Evolutionary conservation across 2,888 invertebrate genomes (phyloP).

Genomic region (Xestobium rufovillosum): DNA sequence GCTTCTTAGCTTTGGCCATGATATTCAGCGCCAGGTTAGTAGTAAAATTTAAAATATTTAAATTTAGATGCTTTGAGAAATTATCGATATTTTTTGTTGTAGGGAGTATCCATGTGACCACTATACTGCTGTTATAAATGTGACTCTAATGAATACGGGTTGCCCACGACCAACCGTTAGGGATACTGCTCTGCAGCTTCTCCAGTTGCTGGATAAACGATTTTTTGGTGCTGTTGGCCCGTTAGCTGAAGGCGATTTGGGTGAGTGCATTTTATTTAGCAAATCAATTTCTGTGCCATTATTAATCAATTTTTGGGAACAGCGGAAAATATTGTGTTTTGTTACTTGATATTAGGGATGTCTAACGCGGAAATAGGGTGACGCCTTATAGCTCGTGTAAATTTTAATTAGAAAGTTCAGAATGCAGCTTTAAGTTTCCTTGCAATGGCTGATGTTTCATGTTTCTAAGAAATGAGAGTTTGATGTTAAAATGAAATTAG

Average conservation of each 20-base stretch:
- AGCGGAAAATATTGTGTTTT: too few species aligned
- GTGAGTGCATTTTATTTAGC: slow-evolving; percentile 50
- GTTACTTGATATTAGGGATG: too few species aligned
- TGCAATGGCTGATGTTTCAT: too few species aligned
- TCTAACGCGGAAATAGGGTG: too few species aligned
- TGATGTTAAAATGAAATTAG: too few species aligned
- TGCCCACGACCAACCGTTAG: slow-evolving; percentile 88
- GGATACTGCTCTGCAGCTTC: slow-evolving; percentile 86
- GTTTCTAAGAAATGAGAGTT: too few species aligned
- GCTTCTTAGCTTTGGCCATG: slow-evolving; percentile 91
- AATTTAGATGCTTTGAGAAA: neutral
- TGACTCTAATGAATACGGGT: slow-evolving; percentile 93
- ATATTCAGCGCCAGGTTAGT: slow-evolving; percentile 90
- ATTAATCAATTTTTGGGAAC: too few species aligned
- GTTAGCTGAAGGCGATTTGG: slow-evolving; percentile 63
- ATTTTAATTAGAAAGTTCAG: too few species aligned
- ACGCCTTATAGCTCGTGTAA: too few species aligned
- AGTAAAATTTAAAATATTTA: slow-evolving; percentile 6
- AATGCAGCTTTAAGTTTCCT: too few species aligned
- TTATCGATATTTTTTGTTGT: slow-evolving; percentile 30
- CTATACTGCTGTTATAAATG: slow-evolving; percentile 95
- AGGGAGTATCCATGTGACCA: slow-evolving; percentile 97
- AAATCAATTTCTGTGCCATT: too few species aligned
- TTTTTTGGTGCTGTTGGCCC: slow-evolving; percentile 83
- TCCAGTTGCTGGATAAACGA: slow-evolving; percentile 88